Percentiles rank a stretch among this genome's conserved stretches.
phyloP scores from a whole-genome alignment of 2,797 vertebrate genomes.

The Carapus acus region DNA sequence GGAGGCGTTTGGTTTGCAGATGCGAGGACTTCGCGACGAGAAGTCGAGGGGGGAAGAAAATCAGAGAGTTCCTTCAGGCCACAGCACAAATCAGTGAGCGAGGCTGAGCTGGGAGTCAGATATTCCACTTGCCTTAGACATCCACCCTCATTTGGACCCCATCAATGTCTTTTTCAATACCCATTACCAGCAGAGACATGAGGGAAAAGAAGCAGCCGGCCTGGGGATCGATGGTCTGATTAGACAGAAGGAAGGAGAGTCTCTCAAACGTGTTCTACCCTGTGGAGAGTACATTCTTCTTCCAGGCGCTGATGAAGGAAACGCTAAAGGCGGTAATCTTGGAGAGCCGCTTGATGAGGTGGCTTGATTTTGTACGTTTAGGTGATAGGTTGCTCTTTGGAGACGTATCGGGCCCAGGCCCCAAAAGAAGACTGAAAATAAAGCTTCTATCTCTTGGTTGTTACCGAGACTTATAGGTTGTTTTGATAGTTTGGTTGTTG shows the following conservation, averaged over 20 bases:
- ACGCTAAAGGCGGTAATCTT: slow-evolving; percentile 2
- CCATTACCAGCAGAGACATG: slow-evolving; percentile 14
- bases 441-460: too few relatives aligned
- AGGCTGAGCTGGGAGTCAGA: slow-evolving; percentile 7
- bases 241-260: slow-evolving; percentile 7
- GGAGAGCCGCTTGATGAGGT: slow-evolving; percentile 3
- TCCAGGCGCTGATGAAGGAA: neutral
- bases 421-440: too few relatives aligned
- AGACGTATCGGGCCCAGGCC: too few relatives aligned
- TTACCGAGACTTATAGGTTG: too few relatives aligned
- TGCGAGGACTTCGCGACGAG: neutral
- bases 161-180: slow-evolving; percentile 31
- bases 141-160: slow-evolving; percentile 37
- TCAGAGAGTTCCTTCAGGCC: slow-evolving; percentile 10
- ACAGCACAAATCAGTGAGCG: slow-evolving; percentile 13
- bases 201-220: slow-evolving; percentile 5
- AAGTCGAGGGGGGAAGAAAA: neutral
- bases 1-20: slow-evolving; percentile 8
- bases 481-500: too few relatives aligned
- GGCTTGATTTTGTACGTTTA: too few relatives aligned
- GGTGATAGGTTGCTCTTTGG: neutral
- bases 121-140: slow-evolving; percentile 34
- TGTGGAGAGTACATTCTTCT: neutral
- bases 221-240: slow-evolving; percentile 28
- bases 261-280: slow-evolving; percentile 6